Evolutionary conservation across 2,888 invertebrate species (phyloP), one percentile per base, ranked within the genome.

Genomic region (Syritta pipiens): DNA sequence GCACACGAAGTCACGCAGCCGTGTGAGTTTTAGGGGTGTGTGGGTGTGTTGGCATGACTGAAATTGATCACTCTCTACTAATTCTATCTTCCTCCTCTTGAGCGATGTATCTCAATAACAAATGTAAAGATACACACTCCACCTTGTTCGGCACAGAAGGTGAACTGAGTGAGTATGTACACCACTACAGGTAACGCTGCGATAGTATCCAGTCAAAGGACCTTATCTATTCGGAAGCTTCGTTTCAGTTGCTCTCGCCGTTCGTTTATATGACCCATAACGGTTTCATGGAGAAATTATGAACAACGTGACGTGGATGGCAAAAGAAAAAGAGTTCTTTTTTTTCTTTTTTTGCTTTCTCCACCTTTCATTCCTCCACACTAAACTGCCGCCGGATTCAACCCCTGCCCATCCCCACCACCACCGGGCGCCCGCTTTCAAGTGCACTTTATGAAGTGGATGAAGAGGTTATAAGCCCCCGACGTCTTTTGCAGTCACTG

Each of bases 361-460:
- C 20, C 40, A 30, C 51, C 7, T 65, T 53, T 28, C 9, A 22
- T n/a, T 44, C 35, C 62, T 32, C 28, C 59, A 10, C 28, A 48
- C 49, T 51, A 42, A 32, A 28, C 26, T 10, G 22, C 55, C 55
- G 17, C 44, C 24, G n/a, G 55, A 46, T 60, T 62, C 28, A 17
- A 20, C 60, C n/a, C n/a, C n/a, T n/a, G n/a, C n/a, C n/a, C n/a
- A n/a, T n/a, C n/a, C n/a, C n/a, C n/a, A n/a, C n/a, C n/a, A n/a
- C n/a, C n/a, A n/a, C n/a, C n/a, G n/a, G n/a, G n/a, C n/a, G n/a
- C n/a, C 74, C 62, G 74, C 62, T 74, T 22, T 74, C 49, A 79
- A 79, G 79, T 79, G 79, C 79, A 79, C 79, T 79, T 72, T 57
- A 79, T 79, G 79, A 79, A 79, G 79, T 79, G 74, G 79, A 79